These are phyloP conservation scores for Melolontha melolontha DNA, from an alignment of 2,888 invertebrate species.

Conservation along the genomic window DNA sequence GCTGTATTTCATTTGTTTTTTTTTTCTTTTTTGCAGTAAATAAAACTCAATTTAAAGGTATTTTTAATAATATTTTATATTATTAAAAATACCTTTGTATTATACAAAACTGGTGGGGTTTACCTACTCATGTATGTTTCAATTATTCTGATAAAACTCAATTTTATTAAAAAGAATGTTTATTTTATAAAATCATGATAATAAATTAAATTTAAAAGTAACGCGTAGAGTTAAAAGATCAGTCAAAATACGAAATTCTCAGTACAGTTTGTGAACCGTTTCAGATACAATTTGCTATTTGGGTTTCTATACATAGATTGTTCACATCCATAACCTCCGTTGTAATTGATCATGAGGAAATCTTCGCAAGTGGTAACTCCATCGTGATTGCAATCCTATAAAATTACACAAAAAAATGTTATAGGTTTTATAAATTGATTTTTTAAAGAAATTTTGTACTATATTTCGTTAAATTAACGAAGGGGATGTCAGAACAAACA, in stretches of 20 bases:
- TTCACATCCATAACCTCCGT: slow-evolving; percentile 67
- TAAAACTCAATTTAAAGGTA: too few species aligned
- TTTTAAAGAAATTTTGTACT: too few species aligned
- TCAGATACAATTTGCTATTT: slow-evolving; percentile 60
- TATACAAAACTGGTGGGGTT: too few species aligned
- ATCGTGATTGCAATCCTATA: slow-evolving; percentile 72
- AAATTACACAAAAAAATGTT: slow-evolving; percentile 36
- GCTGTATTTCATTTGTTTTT: too few species aligned
- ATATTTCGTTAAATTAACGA: not conserved
- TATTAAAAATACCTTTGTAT: too few species aligned
- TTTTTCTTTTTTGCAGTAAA: too few species aligned
- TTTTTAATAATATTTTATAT: too few species aligned
- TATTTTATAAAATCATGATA: slow-evolving; percentile 7
- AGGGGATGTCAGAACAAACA: not conserved
- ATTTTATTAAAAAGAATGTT: not conserved
- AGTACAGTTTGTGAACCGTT: slow-evolving; percentile 62
- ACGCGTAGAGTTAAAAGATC: not conserved
- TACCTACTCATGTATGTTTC: too few species aligned
- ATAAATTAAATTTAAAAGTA: slow-evolving; percentile 13
- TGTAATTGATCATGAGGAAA: slow-evolving; percentile 72
- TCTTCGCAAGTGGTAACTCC: slow-evolving; percentile 72
- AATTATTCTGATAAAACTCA: slow-evolving; percentile 1
- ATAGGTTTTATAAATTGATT: not conserved
- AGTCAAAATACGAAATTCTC: slow-evolving; percentile 14
- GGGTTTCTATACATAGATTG: slow-evolving; percentile 53